Evolutionary conservation across 2,888 invertebrate species (phyloP).

Genomic region (Sarcophaga variegata): DNA sequence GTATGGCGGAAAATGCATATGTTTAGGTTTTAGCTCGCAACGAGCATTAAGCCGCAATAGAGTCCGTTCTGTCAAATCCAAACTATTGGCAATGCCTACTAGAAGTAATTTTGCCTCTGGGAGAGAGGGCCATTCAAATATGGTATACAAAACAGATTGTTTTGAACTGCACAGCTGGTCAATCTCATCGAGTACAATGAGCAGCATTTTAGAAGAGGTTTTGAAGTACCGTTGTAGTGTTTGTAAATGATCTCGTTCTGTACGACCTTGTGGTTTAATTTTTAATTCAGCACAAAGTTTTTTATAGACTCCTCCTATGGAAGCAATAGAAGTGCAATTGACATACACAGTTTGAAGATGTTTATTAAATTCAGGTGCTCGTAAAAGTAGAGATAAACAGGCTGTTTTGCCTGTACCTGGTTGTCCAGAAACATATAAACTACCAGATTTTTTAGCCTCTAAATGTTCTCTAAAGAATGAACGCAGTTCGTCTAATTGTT

Average conservation of each 20-base stretch:
- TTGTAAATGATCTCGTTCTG: constrained; percentile 86
- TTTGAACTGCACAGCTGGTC: constrained; percentile 92
- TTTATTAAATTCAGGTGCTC: constrained; percentile 83
- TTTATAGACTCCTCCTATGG: constrained; percentile 90
- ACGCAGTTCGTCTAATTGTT: constrained; percentile 87
- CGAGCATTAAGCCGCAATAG: constrained; percentile 92
- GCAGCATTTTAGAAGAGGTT: constrained; percentile 86
- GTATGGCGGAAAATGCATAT: constrained; percentile 96
- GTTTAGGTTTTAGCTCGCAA: constrained; percentile 87
- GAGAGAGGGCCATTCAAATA: constrained; percentile 95
- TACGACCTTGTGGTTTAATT: constrained; percentile 83
- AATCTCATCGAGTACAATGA: constrained; percentile 96
- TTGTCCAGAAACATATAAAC: constrained; percentile 96
- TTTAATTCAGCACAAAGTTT: constrained; percentile 89
- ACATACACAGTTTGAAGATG: constrained; percentile 84
- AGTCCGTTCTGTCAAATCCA: constrained; percentile 95
- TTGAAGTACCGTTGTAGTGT: constrained; percentile 88
- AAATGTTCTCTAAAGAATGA: constrained; percentile 87
- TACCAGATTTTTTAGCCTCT: constrained; percentile 86
- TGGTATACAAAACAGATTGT: constrained; percentile 93
- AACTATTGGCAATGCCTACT: constrained; percentile 96
- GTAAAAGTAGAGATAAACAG: constrained; percentile 88
- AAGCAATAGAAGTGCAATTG: constrained; percentile 95
- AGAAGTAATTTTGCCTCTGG: constrained; percentile 88
- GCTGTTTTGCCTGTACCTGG: constrained; percentile 98